Evolutionary conservation across 2,888 invertebrate genomes (phyloP), one percentile per base, ranked within the genome.

Genomic region (Malachius bipustulatus): DNA sequence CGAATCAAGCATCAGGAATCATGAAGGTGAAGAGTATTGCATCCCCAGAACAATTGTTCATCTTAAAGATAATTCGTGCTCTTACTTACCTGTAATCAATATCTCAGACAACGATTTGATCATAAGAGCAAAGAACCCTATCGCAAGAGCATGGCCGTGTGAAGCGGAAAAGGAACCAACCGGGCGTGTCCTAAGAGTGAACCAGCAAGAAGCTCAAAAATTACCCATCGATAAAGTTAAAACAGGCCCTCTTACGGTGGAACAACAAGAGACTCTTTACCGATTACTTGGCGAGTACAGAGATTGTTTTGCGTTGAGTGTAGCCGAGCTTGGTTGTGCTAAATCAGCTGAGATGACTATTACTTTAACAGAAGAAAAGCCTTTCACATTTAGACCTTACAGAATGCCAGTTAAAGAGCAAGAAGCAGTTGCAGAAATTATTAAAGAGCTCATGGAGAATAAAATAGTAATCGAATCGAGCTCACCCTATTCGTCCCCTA

Each of bases 371-470:
- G 40, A 47, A 4, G 32, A 47, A 15, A 39, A 35, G 24, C 45
- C 45, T 12, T 47, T 47, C 19, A 30, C 35, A 8, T 46, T 39
- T 29, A 4, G 45, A n/a, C 47, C 47, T 11, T 46, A 47, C 26
- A 16, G 45, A 27, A 47, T 47, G 46, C 30, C 46, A 11, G 32
- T 13, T 28, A 14, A 34, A n/a, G 45, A 47, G 26, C 40, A 45
- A 30, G 34, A 42, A 6, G 19, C 28, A n/a, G 41, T 47, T 4
- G 36, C 37, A 30, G 37, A 39, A 4, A 47, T 47, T 19, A 33
- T 46, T 4, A 37, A 40, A 2, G 43, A 47, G 13, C 26, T 46
- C 2, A 15, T 43, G 16, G 26, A 16, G 8, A 37, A 24, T 19
- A 34, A 37, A 12, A 45, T 47, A 10, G 24, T 47, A 9, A 34